Percentiles rank a stretch among this genome's conserved stretches.
These are phyloP conservation scores for Heliconius erato DNA, from an alignment of 2,888 invertebrate species.

Conservation along the genomic window DNA sequence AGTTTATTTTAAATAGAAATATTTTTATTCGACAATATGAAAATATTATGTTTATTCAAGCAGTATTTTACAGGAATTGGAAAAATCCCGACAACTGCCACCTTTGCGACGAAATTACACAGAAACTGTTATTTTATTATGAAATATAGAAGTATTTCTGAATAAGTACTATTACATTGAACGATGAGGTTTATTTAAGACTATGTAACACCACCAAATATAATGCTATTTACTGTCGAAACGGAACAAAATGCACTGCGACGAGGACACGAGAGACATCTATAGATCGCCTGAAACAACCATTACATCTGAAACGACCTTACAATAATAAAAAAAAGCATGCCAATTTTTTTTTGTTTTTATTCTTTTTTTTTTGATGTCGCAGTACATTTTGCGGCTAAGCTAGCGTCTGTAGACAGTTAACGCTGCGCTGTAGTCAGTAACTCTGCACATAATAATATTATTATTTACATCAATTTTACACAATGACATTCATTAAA, in stretches of 20 bases:
- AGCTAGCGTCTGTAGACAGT: constrained; percentile 54
- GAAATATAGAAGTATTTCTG: constrained; percentile 76
- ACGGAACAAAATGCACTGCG: constrained; percentile 57
- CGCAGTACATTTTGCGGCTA: constrained; percentile 56
- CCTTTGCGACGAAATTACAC: constrained; percentile 83
- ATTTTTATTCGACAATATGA: constrained; percentile 29
- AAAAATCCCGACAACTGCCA: constrained; percentile 66
- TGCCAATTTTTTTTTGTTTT: neutral
- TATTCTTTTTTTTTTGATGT: constrained; percentile 10
- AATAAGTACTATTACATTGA: constrained; percentile 83
- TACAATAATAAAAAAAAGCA: neutral
- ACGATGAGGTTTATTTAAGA: constrained; percentile 69
- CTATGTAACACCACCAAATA: constrained; percentile 72
- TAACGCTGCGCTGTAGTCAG: constrained; percentile 54
- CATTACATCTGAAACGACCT: neutral
- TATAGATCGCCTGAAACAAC: neutral
- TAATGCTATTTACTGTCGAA: constrained; percentile 72
- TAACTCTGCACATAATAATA: constrained; percentile 10
- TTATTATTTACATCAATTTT: constrained; percentile 46
- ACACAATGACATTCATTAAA: constrained; percentile 35
- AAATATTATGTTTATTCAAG: constrained; percentile 5
- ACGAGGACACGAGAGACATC: constrained; percentile 18
- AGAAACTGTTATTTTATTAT: constrained; percentile 76
- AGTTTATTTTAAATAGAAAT: constrained; percentile 23
- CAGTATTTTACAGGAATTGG: constrained; percentile 29